Evolutionary conservation across 2,888 invertebrate genomes (phyloP), one percentile per base, ranked within the genome.

Genomic region (Diabrotica balteata): DNA sequence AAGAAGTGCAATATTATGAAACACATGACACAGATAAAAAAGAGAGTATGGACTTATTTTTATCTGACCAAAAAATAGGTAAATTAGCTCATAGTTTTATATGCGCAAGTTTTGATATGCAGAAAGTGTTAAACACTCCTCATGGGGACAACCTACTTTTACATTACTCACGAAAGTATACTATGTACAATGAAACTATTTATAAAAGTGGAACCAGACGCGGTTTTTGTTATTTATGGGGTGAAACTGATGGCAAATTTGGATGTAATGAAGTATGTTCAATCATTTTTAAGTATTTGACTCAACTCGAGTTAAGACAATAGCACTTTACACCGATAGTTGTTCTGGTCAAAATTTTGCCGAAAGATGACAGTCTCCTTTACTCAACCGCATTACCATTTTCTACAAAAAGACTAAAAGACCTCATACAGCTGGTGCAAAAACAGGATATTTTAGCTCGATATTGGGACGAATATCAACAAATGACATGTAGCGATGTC

Each of bases 61-160:
- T 67, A 43, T 17, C 57, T 7, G 67, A 65, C 46, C 65, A 62
- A 49, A 61, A 67, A 45, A 52, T 17, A 42, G 46, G 45, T n/a
- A 45, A 50, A 17, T n/a, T 10, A 58, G 64, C 65, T 10, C 44
- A 10, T 32, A 54, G 43, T 46, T 67, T 61, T 59, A 8, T 64
- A 7, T 71, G 67, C 57, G 53, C 63, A 9, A 69, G 68, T 66
- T 76, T 78, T 63, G 76, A 76, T 57, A 59, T 76, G n/a, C 75
- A 78, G 69, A 76, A 75, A 69, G 75, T 77, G 7, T 68, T 76
- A 50, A 77, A 77, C 61, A 77, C 76, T 22, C 76, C 32, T 32
- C 32, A 32, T 32, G 32, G 32, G 32, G 32, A 32, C 4, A 32
- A 32, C 4, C 32, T 32, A 32, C 62, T 62, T 58, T 57, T 58